Evolutionary conservation across 2,113 vertebrate species (phyloP), one percentile per base, ranked within the genome.

Genomic region (Takifugu flavidus): DNA sequence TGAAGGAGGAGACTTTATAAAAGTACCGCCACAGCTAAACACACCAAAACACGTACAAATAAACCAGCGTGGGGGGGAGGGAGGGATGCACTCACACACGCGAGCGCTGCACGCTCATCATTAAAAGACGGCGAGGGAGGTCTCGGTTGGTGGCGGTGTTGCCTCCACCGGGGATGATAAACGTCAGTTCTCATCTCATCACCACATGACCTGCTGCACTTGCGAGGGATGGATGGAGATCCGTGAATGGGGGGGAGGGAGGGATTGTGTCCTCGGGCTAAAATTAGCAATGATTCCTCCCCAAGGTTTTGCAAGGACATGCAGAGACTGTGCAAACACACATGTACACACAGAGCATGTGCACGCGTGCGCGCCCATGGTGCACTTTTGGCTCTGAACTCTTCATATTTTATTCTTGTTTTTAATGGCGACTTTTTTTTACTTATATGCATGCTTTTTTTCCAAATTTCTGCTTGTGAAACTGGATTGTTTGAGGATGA

Each of bases 221-320:
- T 6, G 46, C 70, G 10, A 56, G 67, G 79, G 79, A 84, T 85
- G 67, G 71, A 85, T 80, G 70, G 84, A 77, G 75, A 80, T 80
- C 78, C 63, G 67, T 62, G 79, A 68, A 71, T 53, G 61, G 60
- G 66, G 56, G 73, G 62, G 55, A 59, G 61, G 79, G 75, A 58
- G 63, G 75, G 59, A 75, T 62, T 72, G 60, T 75, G 70, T 80
- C 83, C 85, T 71, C n/a, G 49, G 75, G 87, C 79, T 90, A 85
- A 89, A 90, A 90, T 89, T 89, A 89, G 88, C 80, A 71, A 28
- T 82, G 73, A 80, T 80, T 84, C 75, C 70, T 84, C 70, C 65
- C 63, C 67, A 83, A 77, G 82, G 80, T 82, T 78, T 82, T 72
- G 53, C 80, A 87, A 89, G 84, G 82, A 87, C 82, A 74, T 62